Evolutionary conservation across 2,888 invertebrate species (phyloP), one percentile per base, ranked within the genome.

Genomic region (Zaprionus lineosus): DNA sequence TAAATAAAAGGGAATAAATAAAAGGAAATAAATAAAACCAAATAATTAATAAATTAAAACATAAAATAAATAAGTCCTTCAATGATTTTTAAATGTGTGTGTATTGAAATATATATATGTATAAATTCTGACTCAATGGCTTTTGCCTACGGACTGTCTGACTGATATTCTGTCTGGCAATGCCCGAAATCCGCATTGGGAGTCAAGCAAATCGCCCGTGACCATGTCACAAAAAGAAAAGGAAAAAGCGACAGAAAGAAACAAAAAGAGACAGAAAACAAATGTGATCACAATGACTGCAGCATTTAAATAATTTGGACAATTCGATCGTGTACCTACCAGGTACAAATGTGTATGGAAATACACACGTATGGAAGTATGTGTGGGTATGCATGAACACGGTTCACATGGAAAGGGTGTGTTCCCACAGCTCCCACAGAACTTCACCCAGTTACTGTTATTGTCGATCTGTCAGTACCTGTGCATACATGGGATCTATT

Each of bases 141-240:
- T n/a, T n/a, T n/a, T n/a, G n/a, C n/a, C n/a, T n/a, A n/a, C n/a
- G n/a, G n/a, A n/a, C n/a, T n/a, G n/a, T n/a, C n/a, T n/a, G n/a
- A n/a, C n/a, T n/a, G n/a, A n/a, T n/a, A n/a, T n/a, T n/a, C n/a
- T n/a, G n/a, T n/a, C n/a, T n/a, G n/a, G n/a, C n/a, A n/a, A n/a
- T n/a, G n/a, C n/a, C n/a, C n/a, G n/a, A n/a, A n/a, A n/a, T n/a
- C n/a, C n/a, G n/a, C n/a, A n/a, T n/a, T n/a, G n/a, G n/a, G 34
- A 39, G 36, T 29, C 39, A 31, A 72, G 41, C 67, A 77, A 77
- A 74, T 75, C 78, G 78, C 67, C 78, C 74, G 74, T 75, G 74
- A 75, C 74, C 78, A 64, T 61, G 77, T 60, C 44, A 61, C 52
- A 59, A 70, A 57, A 70, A 58, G 41, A 21, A 18, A 47, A 37